Conservation (phyloP, 2,797 vertebrate genomes). For the Dromococcyx pavoninus region DNA sequence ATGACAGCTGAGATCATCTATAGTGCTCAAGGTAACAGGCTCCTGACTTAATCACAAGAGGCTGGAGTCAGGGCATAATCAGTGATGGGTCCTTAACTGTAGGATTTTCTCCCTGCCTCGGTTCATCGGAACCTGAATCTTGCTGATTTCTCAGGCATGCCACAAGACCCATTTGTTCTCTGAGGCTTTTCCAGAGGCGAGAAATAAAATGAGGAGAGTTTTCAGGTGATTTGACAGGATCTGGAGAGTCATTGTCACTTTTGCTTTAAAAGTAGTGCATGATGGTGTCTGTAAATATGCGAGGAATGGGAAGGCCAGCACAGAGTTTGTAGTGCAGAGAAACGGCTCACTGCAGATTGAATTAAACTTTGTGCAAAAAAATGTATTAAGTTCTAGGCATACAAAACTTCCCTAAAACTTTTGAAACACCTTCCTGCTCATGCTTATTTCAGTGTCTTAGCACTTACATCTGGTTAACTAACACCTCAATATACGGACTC, state of each 20-base stretch:
- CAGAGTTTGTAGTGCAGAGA: background rate
- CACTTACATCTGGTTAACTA: background rate
- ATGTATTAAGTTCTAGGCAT: background rate
- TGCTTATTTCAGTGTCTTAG: background rate
- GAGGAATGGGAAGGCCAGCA: background rate
- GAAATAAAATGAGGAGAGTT: constrained; percentile 16
- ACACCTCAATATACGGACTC: background rate
- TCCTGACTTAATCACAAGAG: constrained; percentile 41
- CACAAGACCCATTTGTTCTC: constrained; percentile 25
- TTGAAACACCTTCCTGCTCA: background rate
- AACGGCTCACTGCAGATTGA: background rate
- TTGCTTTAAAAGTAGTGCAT: background rate
- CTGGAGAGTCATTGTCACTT: constrained; percentile 10
- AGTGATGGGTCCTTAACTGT: constrained; percentile 29
- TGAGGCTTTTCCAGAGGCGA: constrained; percentile 9
- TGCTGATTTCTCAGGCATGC: constrained; percentile 37
- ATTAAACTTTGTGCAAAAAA: background rate
- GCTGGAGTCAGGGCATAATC: constrained; percentile 12
- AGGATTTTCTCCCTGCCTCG: background rate
- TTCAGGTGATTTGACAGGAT: constrained; percentile 34
- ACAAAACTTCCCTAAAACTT: background rate
- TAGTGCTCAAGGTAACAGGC: constrained; percentile 19
- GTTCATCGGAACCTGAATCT: constrained; percentile 10
- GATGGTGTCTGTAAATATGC: background rate
- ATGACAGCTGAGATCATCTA: constrained; percentile 33